Evolutionary conservation across 1,140 invertebrate species (phyloP), one percentile per base, ranked within the genome.

Genomic region (Diprion similis): DNA sequence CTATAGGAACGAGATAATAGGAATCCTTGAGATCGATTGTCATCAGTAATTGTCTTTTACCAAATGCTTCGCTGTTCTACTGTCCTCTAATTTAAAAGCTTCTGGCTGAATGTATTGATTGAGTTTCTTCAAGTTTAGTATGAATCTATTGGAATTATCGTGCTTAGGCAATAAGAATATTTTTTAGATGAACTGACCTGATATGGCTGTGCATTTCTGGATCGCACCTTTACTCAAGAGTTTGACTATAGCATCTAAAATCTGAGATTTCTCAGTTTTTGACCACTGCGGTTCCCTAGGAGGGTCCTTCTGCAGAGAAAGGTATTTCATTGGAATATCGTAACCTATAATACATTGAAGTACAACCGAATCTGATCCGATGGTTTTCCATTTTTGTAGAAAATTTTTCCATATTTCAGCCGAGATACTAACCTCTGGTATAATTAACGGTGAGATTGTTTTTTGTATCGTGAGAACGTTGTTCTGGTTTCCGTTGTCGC

Each of bases 221-320:
- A 71, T 71, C 46, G 71, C 71, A n/a, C 71, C 71, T 71, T 71
- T 71, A 15, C 51, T 15, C 46, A 71, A 18, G 46, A 71, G 45
- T 66, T 71, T 51, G n/a, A 59, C 59, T 46, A 71, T 46, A 17
- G 59, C 48, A 64, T 45, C 64, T 71, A 65, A 10, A 45, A 65
- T 71, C 59, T 71, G 47, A 59, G 46, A 46, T 66, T 71, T 66
- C 64, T 71, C 71, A n/a, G 8, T 37, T 24, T 24, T 45, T 2
- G 71, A 71, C 46, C 71, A 37, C 15, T 10, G 10, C 10, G 48
- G 48, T 51, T 51, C 48, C 10, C 10, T 15, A 51, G 48, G 48
- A 10, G 64, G 46, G 46, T 18, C 45, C 15, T 11, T 71, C 64
- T 71, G 71, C 18, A 59, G 10, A 11, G 64, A 46, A n/a, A 51